Evolutionary conservation across 2,888 invertebrate species (phyloP).

Genomic region (Idaea straminata): DNA sequence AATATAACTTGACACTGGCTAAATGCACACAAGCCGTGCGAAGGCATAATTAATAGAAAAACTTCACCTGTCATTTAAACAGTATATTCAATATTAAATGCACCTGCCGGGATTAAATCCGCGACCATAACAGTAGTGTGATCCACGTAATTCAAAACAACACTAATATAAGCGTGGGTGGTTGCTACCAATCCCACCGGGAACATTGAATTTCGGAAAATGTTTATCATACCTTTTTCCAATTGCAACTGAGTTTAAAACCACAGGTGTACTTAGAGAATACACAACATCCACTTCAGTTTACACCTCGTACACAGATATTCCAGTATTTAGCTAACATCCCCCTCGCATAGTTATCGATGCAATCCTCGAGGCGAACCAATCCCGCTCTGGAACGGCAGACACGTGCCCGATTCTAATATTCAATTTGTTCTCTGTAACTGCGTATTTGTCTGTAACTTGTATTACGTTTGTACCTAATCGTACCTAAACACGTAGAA

Average conservation of each 20-base stretch:
- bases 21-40: too few relatives aligned
- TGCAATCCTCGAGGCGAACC: neutral
- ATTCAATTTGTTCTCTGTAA: neutral
- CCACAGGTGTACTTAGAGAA: neutral
- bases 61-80: too few relatives aligned
- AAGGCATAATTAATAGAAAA: too few relatives aligned
- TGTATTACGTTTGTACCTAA: neutral
- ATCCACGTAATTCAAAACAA: too few relatives aligned
- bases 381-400: neutral
- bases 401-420: slow-evolving; percentile 1
- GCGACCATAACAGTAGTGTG: too few relatives aligned
- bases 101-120: too few relatives aligned
- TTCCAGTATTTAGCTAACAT: neutral
- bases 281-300: neutral
- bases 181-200: too few relatives aligned
- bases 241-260: neutral
- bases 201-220: neutral
- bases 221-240: neutral
- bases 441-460: neutral
- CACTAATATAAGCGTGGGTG: too few relatives aligned
- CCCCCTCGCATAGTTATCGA: neutral
- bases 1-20: too few relatives aligned
- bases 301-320: slow-evolving; percentile 2
- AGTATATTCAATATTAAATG: too few relatives aligned
- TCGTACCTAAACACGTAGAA: neutral